phyloP scores from a whole-genome alignment of 2,797 vertebrate genomes.

The Rhinichthys osculus region DNA sequence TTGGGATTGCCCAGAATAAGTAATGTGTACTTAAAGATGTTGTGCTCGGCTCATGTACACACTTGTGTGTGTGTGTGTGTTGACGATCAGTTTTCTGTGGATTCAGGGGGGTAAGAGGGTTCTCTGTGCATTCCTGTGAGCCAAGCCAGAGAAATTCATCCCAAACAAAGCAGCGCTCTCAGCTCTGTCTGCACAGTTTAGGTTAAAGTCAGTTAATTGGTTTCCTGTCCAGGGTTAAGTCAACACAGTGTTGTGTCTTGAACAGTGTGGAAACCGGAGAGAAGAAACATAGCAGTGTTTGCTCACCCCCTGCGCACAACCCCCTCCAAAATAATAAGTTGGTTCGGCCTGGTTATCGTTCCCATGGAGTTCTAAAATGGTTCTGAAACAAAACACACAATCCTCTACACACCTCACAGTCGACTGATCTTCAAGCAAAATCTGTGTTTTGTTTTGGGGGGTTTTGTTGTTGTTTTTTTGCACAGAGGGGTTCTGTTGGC shows the following conservation, averaged over 20 bases:
- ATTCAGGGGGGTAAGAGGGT: constrained; percentile 46
- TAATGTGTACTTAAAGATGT: constrained; percentile 36
- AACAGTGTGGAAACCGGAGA: constrained; percentile 64
- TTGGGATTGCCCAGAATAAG: constrained; percentile 48
- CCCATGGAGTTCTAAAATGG: constrained; percentile 59
- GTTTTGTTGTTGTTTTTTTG: neutral
- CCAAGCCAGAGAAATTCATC: constrained; percentile 46
- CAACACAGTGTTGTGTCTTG: constrained; percentile 65
- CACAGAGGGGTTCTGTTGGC: constrained; percentile 46
- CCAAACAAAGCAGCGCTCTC: constrained; percentile 65
- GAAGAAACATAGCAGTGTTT: constrained; percentile 65
- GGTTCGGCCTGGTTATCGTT: constrained; percentile 58
- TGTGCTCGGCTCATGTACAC: constrained; percentile 1
- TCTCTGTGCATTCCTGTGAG: constrained; percentile 59
- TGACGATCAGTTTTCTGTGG: constrained; percentile 30
- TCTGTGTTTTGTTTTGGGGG: neutral
- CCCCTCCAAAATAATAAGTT: constrained; percentile 59
- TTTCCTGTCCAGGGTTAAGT: constrained; percentile 72
- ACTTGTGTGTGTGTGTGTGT: constrained; percentile 1
- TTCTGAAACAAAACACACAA: constrained; percentile 48
- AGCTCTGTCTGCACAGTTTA: constrained; percentile 54
- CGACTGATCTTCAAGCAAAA: constrained; percentile 45
- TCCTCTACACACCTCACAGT: constrained; percentile 39
- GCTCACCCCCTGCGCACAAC: constrained; percentile 52
- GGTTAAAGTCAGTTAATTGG: constrained; percentile 67